phyloP scores from a whole-genome alignment of 2,888 invertebrate genomes.

The Hyalella azteca region DNA sequence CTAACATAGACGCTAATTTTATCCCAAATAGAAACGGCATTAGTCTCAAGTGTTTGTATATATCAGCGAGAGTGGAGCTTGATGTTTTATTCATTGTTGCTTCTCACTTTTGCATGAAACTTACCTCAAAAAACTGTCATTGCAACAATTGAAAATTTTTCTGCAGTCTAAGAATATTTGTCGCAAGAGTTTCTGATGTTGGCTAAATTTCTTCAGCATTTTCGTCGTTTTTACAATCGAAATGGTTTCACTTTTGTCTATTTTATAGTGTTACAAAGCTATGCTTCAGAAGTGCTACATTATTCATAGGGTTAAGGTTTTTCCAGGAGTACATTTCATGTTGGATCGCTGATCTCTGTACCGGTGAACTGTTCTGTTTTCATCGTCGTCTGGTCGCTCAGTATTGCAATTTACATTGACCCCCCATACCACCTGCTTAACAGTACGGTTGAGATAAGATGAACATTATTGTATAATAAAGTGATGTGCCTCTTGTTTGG shows the following conservation, averaged over 20 bases:
- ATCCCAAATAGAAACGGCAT: neutral
- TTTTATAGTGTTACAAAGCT: neutral
- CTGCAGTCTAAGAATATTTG: neutral
- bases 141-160: neutral
- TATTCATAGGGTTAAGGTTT: neutral
- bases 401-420: neutral
- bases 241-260: neutral
- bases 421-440: neutral
- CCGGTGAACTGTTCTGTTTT: too few relatives aligned
- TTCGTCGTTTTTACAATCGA: neutral
- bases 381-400: neutral
- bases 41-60: conserved; percentile 11
- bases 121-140: too few relatives aligned
- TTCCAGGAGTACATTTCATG: neutral
- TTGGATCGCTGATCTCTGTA: neutral
- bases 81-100: neutral
- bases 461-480: neutral
- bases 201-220: neutral
- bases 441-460: too few relatives aligned
- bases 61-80: neutral
- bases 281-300: neutral
- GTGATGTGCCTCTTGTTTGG: too few relatives aligned
- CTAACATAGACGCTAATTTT: neutral
- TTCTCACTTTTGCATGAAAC: neutral
- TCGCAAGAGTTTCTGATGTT: neutral